These are phyloP conservation scores for Amazona finschi DNA, from an alignment of 2,797 vertebrate genomes.

Conservation along the genomic window DNA sequence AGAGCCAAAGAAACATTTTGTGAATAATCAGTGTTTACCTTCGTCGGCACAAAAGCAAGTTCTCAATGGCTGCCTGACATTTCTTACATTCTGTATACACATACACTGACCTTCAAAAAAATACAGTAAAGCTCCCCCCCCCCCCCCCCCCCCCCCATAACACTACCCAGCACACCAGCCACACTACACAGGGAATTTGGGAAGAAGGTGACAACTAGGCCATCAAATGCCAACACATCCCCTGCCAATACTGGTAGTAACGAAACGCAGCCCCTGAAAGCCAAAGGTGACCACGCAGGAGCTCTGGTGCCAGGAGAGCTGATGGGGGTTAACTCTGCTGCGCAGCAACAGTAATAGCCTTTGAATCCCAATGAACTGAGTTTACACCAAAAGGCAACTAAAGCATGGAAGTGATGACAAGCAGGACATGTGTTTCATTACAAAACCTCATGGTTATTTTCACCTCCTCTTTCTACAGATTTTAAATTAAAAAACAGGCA, in stretches of 20 bases:
- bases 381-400: fast-evolving
- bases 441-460: not conserved
- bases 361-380: not conserved
- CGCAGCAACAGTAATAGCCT: not conserved
- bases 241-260: not conserved
- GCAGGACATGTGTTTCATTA: not conserved
- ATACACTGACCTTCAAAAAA: not conserved
- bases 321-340: not conserved
- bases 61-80: fast-evolving
- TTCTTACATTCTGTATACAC: not conserved
- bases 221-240: not conserved
- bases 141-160: no score
- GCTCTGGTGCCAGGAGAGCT: fast-evolving
- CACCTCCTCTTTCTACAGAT: not conserved
- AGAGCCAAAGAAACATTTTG: not conserved
- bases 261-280: fast-evolving
- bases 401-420: not conserved
- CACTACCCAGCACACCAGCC: fast-evolving
- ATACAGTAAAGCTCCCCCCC: fast-evolving
- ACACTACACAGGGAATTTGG: not conserved
- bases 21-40: not conserved
- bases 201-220: not conserved
- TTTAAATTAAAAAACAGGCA: not conserved
- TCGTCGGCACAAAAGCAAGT: not conserved
- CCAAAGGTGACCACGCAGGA: not conserved